Percentiles rank a stretch among this genome's conserved stretches.
Conservation (phyloP, 2,888 invertebrate genomes). For the Trachelus stipa region DNA sequence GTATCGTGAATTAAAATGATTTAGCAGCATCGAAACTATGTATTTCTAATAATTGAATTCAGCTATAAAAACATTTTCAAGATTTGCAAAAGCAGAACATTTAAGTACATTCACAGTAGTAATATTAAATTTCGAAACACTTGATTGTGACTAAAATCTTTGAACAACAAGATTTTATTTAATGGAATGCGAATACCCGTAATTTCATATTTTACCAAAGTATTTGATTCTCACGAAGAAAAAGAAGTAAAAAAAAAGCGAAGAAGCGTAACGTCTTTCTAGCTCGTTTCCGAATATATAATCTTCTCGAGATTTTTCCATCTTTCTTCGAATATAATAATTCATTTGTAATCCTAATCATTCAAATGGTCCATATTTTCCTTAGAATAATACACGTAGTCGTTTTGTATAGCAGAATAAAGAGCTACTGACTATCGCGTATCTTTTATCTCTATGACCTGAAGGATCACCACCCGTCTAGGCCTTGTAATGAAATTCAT, state of each 20-base stretch:
- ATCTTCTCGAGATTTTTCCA: not conserved
- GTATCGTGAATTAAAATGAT: not conserved
- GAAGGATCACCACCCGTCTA: not conserved
- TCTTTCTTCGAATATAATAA: not conserved
- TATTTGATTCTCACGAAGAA: not conserved
- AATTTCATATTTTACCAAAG: not conserved
- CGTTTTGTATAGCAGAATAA: not conserved
- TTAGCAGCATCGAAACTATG: not conserved
- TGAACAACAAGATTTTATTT: constrained; percentile 13
- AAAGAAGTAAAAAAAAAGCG: too few species aligned
- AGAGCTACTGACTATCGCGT: not conserved
- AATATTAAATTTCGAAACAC: not conserved
- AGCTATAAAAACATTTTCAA: not conserved
- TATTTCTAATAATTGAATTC: not conserved
- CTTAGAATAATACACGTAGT: not conserved
- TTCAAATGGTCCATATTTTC: not conserved
- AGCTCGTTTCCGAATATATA: not conserved
- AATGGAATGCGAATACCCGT: constrained; percentile 18
- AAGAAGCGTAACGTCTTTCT: not conserved
- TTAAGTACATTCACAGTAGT: not conserved
- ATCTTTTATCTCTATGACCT: not conserved
- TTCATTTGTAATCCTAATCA: not conserved
- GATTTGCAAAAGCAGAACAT: not conserved
- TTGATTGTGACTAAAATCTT: not conserved
- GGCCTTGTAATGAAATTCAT: constrained; percentile 31